A percentile compares a stretch with the other conserved stretches of the same genome.
phyloP scores from a whole-genome alignment of 2,797 vertebrate genomes.

The Paedocypris micromegethes region DNA sequence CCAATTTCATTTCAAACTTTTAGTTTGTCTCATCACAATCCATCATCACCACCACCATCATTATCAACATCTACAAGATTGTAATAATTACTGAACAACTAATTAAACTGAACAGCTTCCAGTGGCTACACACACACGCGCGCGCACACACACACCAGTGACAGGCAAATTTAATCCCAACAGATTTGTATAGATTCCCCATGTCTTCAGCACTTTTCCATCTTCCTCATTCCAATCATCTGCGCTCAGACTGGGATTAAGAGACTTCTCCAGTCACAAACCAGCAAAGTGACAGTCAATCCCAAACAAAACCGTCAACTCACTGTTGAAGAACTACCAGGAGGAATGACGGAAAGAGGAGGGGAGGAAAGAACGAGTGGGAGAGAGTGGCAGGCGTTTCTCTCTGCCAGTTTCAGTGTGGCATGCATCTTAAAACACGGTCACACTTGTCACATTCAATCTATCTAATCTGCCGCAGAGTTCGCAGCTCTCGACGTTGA shows the following conservation, averaged over 20 bases:
- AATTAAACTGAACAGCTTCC: conserved; percentile 28
- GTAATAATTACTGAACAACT: conserved; percentile 23
- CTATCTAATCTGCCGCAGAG: conserved; percentile 77
- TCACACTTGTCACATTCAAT: conserved; percentile 82
- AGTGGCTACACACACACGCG: conserved; percentile 15
- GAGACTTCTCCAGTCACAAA: conserved; percentile 38
- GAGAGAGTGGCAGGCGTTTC: conserved; percentile 39
- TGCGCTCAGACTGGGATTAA: conserved; percentile 40
- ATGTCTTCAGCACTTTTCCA: conserved; percentile 3
- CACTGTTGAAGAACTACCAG: conserved; percentile 23
- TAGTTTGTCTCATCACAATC: conserved; percentile 21
- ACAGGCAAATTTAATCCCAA: conserved; percentile 32
- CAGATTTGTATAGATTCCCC: not conserved
- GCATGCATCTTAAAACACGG: conserved; percentile 73
- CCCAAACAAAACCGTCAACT: conserved; percentile 33
- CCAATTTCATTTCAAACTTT: conserved; percentile 4
- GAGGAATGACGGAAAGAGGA: conserved; percentile 34
- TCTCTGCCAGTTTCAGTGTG: conserved; percentile 53
- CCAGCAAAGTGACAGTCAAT: conserved; percentile 35
- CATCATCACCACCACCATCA: conserved; percentile 25
- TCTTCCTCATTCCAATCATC: conserved; percentile 11
- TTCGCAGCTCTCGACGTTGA: conserved; percentile 65
- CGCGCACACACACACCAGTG: conserved; percentile 23
- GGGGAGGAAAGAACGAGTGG: conserved; percentile 39
- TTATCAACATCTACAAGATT: conserved; percentile 19